phyloP scores from a whole-genome alignment of 1,140 invertebrate genomes.

The Stegodyphus mimosarum region DNA sequence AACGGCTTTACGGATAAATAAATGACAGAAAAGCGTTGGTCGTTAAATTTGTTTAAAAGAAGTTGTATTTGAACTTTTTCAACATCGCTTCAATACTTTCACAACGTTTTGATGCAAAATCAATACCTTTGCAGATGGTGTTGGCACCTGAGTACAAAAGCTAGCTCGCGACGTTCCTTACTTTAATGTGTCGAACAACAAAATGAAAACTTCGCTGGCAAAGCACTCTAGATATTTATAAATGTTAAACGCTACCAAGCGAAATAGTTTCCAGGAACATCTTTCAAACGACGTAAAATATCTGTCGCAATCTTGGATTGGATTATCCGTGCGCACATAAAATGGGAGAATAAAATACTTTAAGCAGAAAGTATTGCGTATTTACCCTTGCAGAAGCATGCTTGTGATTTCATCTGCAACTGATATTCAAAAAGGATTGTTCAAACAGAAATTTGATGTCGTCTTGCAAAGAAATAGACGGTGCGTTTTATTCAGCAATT shows the following conservation, averaged over 20 bases:
- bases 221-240: background rate
- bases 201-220: conserved; percentile 15
- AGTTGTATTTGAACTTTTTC: conserved; percentile 42
- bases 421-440: too few relatives aligned
- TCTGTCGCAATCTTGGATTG: too few relatives aligned
- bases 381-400: too few relatives aligned
- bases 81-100: conserved; percentile 42
- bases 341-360: too few relatives aligned
- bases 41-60: conserved; percentile 48
- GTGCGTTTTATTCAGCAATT: too few relatives aligned
- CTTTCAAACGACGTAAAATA: too few relatives aligned
- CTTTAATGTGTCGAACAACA: conserved; percentile 33
- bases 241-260: background rate
- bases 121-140: conserved; percentile 47
- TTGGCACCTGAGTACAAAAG: conserved; percentile 41
- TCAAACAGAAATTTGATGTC: too few relatives aligned
- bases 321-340: too few relatives aligned
- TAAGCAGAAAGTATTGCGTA: too few relatives aligned
- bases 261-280: too few relatives aligned
- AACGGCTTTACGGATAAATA: conserved; percentile 17
- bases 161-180: conserved; percentile 21
- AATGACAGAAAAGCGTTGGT: conserved; percentile 17
- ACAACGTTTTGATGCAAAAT: conserved; percentile 57
- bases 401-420: too few relatives aligned
- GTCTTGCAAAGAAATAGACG: too few relatives aligned